Base-by-base conservation (phyloP, 2,888 invertebrate species). In the Gymnocheta viridis region DNA sequence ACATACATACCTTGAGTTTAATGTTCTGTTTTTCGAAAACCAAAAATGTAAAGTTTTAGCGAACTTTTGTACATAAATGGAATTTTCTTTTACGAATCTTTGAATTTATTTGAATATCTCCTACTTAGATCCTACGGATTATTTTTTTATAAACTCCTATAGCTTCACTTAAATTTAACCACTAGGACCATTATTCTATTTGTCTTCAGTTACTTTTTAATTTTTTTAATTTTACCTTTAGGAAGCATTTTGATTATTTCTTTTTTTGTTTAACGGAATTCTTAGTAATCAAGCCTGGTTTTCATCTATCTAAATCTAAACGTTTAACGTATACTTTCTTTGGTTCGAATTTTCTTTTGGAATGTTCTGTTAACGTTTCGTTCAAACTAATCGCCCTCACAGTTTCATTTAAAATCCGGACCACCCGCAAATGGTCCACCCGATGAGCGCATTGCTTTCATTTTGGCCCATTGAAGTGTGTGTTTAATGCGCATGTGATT, bases 401-500 rank as follows among this genome's bases (percentile, higher is more conserved):
- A 86, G 86, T 91, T 91, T 90, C 91, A 91, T 90, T 92, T 92
- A 82, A 91, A 92, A 84, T 92, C 92, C 24, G 91, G 90, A 7
- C 92, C 91, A 79, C 91, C 92, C 62, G 92, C 90, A 84, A 92
- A 92, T 17, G 92, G 92, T 9, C 92, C 92, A 82, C 92, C 92
- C 82, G 92, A 92, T 27, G 92, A 92, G 54, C 92, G 90, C 92
- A 92, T 92, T 76, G 95, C 95, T 93, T 96, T 96, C 95, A 96
- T 96, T 91, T 94, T 94, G 89, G 96, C 95, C 96, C 96, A 96
- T 90, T 96, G 95, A 87, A 94, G 93, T 62, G 95, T 94, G 92
- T 96, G 96, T 92, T 96, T 96, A 89, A 95, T 94, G 88, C 96
- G 93, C 96, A 96, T 96, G 92, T 96, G 96, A 93, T 96, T 96